Percentiles rank a stretch among this genome's conserved stretches.
phyloP scores from a whole-genome alignment of 2,888 invertebrate genomes.

The Diarsia mendica region DNA sequence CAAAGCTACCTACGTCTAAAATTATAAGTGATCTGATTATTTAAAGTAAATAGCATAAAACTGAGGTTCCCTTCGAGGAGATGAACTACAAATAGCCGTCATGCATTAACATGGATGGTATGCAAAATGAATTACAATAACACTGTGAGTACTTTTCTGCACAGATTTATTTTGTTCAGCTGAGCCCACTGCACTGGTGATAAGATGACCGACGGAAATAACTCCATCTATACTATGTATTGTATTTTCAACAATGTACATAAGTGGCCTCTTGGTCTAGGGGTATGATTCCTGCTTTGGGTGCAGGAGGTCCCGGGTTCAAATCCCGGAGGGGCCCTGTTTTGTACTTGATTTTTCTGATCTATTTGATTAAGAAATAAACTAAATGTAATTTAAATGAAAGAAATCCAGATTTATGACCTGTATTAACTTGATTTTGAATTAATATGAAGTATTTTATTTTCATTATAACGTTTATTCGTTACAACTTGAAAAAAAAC shows the following conservation, averaged over 20 bases:
- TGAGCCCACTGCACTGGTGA: not conserved
- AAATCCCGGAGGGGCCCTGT: slow-evolving; percentile 92
- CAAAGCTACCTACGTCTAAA: not conserved
- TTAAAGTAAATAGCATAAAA: too few species aligned
- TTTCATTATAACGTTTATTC: not conserved
- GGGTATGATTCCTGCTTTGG: slow-evolving; percentile 94
- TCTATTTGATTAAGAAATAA: not conserved
- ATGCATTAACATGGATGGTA: not conserved
- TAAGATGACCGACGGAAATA: slow-evolving; percentile 18
- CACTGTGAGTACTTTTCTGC: slow-evolving; percentile 28
- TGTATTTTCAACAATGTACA: not conserved
- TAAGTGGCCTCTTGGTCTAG: slow-evolving; percentile 92
- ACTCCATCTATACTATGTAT: slow-evolving; percentile 49
- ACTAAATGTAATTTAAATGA: not conserved
- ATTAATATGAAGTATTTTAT: not conserved
- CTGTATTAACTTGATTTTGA: not conserved
- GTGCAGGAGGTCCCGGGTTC: slow-evolving; percentile 94
- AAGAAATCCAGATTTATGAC: not conserved
- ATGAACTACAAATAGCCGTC: not conserved
- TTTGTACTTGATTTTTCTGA: slow-evolving; percentile 54
- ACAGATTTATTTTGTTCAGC: not conserved
- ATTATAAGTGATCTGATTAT: not conserved
- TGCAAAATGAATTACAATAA: not conserved
- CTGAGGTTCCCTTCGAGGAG: not conserved
- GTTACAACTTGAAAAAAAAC: not conserved